Conservation (phyloP, 1,140 invertebrate species). For the Adoxophyes honmai region DNA sequence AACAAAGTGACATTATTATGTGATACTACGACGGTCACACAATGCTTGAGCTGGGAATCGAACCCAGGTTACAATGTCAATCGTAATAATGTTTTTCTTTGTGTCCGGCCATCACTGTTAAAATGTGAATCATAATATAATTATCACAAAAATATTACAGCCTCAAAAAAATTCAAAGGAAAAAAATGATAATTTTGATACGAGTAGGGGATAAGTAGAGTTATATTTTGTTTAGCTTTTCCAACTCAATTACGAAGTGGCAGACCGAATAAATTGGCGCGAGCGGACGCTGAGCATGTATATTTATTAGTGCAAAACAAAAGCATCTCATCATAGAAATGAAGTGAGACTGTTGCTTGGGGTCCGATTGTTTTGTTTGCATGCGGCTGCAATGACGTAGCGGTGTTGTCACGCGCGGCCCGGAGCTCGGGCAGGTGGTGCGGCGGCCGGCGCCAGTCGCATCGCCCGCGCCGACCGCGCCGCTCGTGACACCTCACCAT, state of each 20-base stretch:
- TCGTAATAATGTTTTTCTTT: too few species aligned
- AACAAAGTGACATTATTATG: not conserved
- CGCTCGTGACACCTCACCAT: constrained; percentile 44
- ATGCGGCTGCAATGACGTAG: constrained; percentile 23
- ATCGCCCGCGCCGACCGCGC: constrained; percentile 45
- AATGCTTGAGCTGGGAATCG: too few species aligned
- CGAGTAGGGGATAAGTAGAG: too few species aligned
- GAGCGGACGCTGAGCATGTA: not conserved
- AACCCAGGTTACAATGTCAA: too few species aligned
- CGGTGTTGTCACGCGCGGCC: constrained; percentile 42
- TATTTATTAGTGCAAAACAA: not conserved
- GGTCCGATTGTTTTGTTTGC: constrained; percentile 28
- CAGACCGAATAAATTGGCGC: too few species aligned
- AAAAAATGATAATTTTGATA: too few species aligned
- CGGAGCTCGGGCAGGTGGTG: constrained; percentile 22
- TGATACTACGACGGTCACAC: not conserved
- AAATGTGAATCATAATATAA: too few species aligned
- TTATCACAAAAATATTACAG: too few species aligned
- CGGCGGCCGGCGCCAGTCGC: constrained; percentile 50
- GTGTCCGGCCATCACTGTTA: too few species aligned
- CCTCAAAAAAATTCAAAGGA: too few species aligned
- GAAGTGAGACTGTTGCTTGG: constrained; percentile 12
- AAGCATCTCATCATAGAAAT: not conserved
- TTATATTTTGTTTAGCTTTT: too few species aligned
- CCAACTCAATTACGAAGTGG: too few species aligned